Evolutionary conservation across 2,888 invertebrate genomes (phyloP), one percentile per base, ranked within the genome.

Genomic region (Biston stratarius): DNA sequence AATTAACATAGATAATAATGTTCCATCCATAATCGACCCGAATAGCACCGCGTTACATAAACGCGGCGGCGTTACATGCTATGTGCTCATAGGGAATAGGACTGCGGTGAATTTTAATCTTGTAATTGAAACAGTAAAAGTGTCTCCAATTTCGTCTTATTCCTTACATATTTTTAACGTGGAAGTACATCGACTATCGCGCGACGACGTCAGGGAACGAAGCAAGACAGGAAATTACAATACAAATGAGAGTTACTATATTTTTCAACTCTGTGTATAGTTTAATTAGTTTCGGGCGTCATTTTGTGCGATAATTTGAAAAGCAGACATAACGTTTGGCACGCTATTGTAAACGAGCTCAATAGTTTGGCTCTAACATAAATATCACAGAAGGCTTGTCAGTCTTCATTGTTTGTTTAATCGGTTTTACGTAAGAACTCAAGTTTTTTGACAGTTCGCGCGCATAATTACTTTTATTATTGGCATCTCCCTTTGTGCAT

Each of bases 201-300:
- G 7, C 36, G 36, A 36, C 45, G 61, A 70, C 70, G 67, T 59
- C 64, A 67, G 49, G 56, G 61, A 63, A 49, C 40, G 34, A 64
- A 62, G 15, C 53, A 14, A 60, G 44, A 65, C 48, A 57, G 61
- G 59, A 57, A 69, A 64, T 67, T 63, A 53, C 57, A 64, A 69
- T 60, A 71, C 64, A 55, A 72, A 64, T 64, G 57, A 51, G 63
- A 48, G 33, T 56, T 67, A 38, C 38, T 55, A 55, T 55, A 40
- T 67, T 63, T 61, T 48, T 48, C 60, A 49, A 63, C 57, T 57
- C 62, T 73, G 62, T 67, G 61, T 73, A 66, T 68, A 58, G 57
- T 55, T 40, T 12, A 38, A 76, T 77, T 77, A 48, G 77, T 76
- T 71, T 57, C 75, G 70, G 71, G 64, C 70, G 73, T 78, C 77